These are phyloP conservation scores for Speoplatyrhinus poulsoni DNA, from an alignment of 2,113 vertebrate species.

Conservation along the genomic window DNA sequence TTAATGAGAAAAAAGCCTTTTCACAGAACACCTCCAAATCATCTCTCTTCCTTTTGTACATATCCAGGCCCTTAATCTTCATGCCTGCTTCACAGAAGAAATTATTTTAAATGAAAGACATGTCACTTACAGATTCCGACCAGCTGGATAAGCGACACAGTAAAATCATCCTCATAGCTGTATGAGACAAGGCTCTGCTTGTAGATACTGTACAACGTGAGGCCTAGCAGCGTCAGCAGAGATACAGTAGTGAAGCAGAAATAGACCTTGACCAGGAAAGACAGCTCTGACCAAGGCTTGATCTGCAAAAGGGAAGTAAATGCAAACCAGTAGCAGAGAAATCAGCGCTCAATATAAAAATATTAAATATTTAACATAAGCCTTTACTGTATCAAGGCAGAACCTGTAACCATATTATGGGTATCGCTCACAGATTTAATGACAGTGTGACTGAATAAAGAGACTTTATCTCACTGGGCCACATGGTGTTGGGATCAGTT, in stretches of 20 bases:
- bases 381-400: neutral
- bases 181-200: slow-evolving; percentile 52
- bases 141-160: slow-evolving; percentile 83
- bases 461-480: slow-evolving; percentile 73
- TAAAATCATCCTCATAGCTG: slow-evolving; percentile 74
- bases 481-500: slow-evolving; percentile 84
- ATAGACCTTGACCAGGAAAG: slow-evolving; percentile 74
- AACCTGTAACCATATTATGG: neutral
- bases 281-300: slow-evolving; percentile 81
- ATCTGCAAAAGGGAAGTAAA: slow-evolving; percentile 66
- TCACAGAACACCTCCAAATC: too few species aligned
- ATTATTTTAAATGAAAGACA: neutral
- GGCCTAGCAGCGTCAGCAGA: slow-evolving; percentile 75
- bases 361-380: neutral
- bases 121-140: slow-evolving; percentile 80
- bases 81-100: neutral
- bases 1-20: too few species aligned
- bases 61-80: too few species aligned
- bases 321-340: neutral
- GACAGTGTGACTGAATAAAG: neutral
- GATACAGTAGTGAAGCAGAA: slow-evolving; percentile 79
- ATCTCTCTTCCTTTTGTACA: too few species aligned
- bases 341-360: neutral
- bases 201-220: slow-evolving; percentile 77
- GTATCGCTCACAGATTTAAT: neutral